These are phyloP conservation scores for Papilio machaon DNA, from an alignment of 1,140 invertebrate species.

Conservation along the genomic window DNA sequence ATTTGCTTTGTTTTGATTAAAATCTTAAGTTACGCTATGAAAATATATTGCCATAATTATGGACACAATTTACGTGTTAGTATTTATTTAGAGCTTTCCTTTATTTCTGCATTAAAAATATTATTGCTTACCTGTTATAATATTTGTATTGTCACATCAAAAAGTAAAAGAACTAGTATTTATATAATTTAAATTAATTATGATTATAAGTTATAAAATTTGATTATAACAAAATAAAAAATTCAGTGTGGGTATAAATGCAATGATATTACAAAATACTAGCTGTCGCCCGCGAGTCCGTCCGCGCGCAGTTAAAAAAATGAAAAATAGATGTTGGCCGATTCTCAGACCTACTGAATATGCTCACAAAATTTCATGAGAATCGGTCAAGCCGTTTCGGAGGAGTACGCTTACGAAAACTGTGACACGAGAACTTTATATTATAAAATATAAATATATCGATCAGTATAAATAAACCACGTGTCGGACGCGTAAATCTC, in stretches of 20 bases:
- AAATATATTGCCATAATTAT: not conserved
- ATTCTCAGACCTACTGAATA: no score
- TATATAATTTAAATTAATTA: not conserved
- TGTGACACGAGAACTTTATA: no score
- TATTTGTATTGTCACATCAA: no score
- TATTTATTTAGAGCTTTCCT: not conserved
- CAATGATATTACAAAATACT: no score
- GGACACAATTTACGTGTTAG: not conserved
- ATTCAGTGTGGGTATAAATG: no score
- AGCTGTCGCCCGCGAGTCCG: no score
- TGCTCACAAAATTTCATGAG: no score
- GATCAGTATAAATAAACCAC: not conserved
- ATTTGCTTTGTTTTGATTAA: slow-evolving; percentile 8
- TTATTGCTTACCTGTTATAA: not conserved
- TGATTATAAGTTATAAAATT: not conserved
- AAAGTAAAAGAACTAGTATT: not conserved
- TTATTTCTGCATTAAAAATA: not conserved
- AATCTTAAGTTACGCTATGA: not conserved
- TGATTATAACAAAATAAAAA: no score
- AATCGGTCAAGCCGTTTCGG: no score
- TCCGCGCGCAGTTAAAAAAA: no score
- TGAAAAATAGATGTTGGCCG: no score
- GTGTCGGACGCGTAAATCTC: not conserved
- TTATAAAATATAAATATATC: not conserved
- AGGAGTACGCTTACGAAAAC: no score